Evolutionary conservation across 2,888 invertebrate species (phyloP).

Genomic region (Tetheella fluctuosa): DNA sequence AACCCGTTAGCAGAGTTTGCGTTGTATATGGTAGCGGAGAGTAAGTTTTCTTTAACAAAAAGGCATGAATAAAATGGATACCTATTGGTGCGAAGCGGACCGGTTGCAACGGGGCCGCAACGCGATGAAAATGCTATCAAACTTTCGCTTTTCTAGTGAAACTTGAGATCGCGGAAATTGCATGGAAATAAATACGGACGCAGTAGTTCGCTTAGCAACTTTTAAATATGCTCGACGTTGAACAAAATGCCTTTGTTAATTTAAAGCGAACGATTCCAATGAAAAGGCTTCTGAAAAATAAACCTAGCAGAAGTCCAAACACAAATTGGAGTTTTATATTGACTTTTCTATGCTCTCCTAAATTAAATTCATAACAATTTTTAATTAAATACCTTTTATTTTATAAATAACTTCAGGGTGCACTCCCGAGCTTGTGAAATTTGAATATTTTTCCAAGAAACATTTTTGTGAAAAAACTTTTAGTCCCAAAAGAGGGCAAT

Average conservation of each 20-base stretch:
- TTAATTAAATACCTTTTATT: constrained; percentile 33
- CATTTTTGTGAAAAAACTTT: constrained; percentile 19
- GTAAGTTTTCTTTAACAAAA: constrained; percentile 44
- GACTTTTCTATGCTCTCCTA: constrained; percentile 33
- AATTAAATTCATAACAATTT: constrained; percentile 32
- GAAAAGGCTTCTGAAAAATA: constrained; percentile 54
- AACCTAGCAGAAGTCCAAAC: constrained; percentile 27
- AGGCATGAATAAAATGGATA: constrained; percentile 45
- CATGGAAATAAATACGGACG: constrained; percentile 70
- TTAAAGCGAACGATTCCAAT: constrained; percentile 59
- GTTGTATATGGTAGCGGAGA: constrained; percentile 20
- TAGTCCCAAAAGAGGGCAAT: constrained; percentile 20
- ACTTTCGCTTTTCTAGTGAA: constrained; percentile 70
- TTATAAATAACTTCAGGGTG: constrained; percentile 23
- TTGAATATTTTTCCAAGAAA: constrained; percentile 17
- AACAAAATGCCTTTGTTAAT: constrained; percentile 72
- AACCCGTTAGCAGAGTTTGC: neutral
- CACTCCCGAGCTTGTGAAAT: constrained; percentile 13
- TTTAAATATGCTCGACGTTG: constrained; percentile 62
- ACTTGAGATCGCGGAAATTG: constrained; percentile 68
- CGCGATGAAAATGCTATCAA: constrained; percentile 51
- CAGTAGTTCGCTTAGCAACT: constrained; percentile 66
- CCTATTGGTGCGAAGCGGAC: constrained; percentile 42
- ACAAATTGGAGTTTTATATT: constrained; percentile 45
- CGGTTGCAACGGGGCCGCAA: constrained; percentile 41